These are phyloP conservation scores for Caradrina clavipalpis DNA, from an alignment of 2,888 invertebrate species.

Conservation along the genomic window DNA sequence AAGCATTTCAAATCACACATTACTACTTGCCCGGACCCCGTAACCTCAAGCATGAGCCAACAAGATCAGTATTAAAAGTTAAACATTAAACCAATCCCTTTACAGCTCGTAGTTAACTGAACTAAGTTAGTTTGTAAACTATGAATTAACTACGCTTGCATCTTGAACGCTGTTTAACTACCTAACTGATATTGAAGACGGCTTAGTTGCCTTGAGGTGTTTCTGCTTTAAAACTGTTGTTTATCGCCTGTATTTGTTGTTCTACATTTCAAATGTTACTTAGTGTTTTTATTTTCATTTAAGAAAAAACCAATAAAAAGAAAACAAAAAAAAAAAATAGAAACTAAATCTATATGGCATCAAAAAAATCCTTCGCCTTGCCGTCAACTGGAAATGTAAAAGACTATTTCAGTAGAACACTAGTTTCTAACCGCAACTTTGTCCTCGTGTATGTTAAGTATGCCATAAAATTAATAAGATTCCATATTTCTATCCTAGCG, in stretches of 20 bases:
- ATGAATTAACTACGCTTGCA: conserved; percentile 41
- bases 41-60: not conserved
- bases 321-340: too few species aligned
- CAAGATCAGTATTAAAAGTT: conserved; percentile 28
- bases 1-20: not conserved
- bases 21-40: not conserved
- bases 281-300: too few species aligned
- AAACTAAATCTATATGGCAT: too few species aligned
- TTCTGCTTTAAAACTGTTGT: not conserved
- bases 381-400: too few species aligned
- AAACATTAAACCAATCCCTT: conserved; percentile 40
- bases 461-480: too few species aligned
- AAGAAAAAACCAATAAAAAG: too few species aligned
- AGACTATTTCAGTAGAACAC: too few species aligned
- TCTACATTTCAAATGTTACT: too few species aligned
- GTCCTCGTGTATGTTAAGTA: too few species aligned
- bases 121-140: conserved; percentile 48
- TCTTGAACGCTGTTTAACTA: conserved; percentile 39
- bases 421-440: too few species aligned
- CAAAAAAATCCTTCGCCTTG: too few species aligned
- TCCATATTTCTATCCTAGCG: too few species aligned
- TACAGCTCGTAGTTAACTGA: conserved; percentile 28
- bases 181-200: conserved; percentile 25
- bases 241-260: not conserved
- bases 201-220: conserved; percentile 21